These are phyloP conservation scores for Gymnopithys bicolor DNA, from an alignment of 2,797 vertebrate genomes.

Conservation along the genomic window DNA sequence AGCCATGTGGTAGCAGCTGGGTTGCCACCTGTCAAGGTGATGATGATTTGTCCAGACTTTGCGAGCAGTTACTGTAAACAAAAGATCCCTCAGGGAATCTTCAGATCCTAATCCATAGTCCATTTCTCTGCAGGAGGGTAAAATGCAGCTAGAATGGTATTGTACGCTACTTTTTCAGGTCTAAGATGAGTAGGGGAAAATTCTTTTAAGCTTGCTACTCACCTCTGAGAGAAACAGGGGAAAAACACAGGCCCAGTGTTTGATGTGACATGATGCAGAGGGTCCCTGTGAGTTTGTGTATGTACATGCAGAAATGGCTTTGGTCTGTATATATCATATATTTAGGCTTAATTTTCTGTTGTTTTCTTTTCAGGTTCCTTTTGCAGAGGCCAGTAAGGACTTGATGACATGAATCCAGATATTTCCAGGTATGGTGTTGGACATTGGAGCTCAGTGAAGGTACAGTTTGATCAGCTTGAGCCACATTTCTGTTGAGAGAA, in stretches of 20 bases:
- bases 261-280: not conserved
- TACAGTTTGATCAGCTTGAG: not conserved
- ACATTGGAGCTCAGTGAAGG: not conserved
- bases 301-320: not conserved
- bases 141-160: not conserved
- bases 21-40: not conserved
- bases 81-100: not conserved
- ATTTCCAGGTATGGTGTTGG: not conserved
- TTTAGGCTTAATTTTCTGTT: not conserved
- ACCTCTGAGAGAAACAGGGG: not conserved
- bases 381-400: not conserved
- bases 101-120: not conserved
- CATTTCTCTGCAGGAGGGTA: not conserved
- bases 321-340: not conserved
- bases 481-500: not conserved
- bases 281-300: not conserved
- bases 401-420: not conserved
- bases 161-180: not conserved
- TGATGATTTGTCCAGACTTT: not conserved
- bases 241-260: not conserved
- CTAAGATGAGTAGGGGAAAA: not conserved
- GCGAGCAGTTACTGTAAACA: not conserved
- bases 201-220: not conserved
- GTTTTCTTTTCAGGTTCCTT: not conserved
- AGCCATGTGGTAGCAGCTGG: rapidly evolving